A percentile compares a stretch with the other conserved stretches of the same genome.
Evolutionary conservation across 2,113 vertebrate genomes (phyloP).

Genomic region (Cynopterus brachyotis): DNA sequence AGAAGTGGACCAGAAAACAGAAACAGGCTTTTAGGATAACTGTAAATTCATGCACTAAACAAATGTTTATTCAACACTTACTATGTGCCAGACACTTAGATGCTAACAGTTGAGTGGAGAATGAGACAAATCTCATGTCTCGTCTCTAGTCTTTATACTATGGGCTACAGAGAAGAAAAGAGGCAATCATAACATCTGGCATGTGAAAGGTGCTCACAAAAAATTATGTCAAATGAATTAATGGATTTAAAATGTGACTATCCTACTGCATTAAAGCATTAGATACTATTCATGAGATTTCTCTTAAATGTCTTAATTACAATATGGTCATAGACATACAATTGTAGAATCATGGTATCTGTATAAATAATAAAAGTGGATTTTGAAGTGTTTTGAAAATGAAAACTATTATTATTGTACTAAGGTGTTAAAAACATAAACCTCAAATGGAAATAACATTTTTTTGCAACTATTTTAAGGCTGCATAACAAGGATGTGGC

Average conservation of each 20-base stretch:
- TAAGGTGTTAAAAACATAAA: not conserved
- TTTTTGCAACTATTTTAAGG: not conserved
- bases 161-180: not conserved
- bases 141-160: not conserved
- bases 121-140: not conserved
- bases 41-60: not conserved
- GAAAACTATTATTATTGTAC: not conserved
- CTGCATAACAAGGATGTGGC: not conserved
- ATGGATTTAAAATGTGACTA: constrained; percentile 35
- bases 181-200: not conserved
- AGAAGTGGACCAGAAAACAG: not conserved
- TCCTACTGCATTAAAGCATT: constrained; percentile 19
- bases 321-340: not conserved
- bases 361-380: not conserved
- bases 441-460: not conserved
- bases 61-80: not conserved
- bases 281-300: not conserved
- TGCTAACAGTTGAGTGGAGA: not conserved
- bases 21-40: not conserved
- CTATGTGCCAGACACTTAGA: not conserved
- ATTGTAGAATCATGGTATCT: not conserved
- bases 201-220: not conserved
- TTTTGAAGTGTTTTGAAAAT: constrained; percentile 13
- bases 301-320: not conserved
- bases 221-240: not conserved